Base-by-base conservation (phyloP, 2,113 vertebrate species). In the Aspidoscelis tigris region DNA sequence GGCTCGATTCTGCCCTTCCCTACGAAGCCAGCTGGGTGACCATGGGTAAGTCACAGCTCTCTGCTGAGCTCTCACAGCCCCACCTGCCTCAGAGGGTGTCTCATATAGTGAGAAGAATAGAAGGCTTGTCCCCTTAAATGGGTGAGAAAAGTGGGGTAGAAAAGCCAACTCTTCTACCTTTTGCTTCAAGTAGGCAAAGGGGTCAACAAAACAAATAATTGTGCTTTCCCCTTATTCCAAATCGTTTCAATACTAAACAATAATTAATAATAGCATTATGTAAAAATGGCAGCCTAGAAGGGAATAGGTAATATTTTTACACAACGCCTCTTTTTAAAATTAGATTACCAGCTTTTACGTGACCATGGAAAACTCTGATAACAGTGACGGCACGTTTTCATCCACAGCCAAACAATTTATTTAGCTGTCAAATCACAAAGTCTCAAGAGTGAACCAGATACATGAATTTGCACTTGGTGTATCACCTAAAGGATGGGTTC, bases 401-500 rank as follows among this genome's bases (percentile, higher is more conserved):
- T 92, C 92, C 89, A 88, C 77, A 86, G 70, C 39, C 75, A 90
- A 66, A 12, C 44, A 87, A 72, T 0, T 0, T 73, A 84, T 65
- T 74, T 80, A 86, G 74, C 66, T 85, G 71, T 86, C 80, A 89
- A 78, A 24, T 26, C 78, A 86, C 69, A 33, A 77, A 87, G 83
- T 74, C 58, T 84, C 70, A 78, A 90, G 88, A 89, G 77, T 77
- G 4, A 84, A 83, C 33, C 80, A 84, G 87, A 41, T 16, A 68
- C 9, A 68, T 69, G 82, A 76, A 72, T 78, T 85, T 65, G 69
- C 53, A 73, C 84, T 84, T 87, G 50, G 14, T 41, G 26, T 79
- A 58, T 87, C 78, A 65, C 82, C 85, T 92, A 78, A 85, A 92
- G 84, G 82, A 88, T 76, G 84, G 18, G 3, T 24, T 74, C 39